Conservation (phyloP, 2,797 vertebrate genomes). For the Australoheros facetus region DNA sequence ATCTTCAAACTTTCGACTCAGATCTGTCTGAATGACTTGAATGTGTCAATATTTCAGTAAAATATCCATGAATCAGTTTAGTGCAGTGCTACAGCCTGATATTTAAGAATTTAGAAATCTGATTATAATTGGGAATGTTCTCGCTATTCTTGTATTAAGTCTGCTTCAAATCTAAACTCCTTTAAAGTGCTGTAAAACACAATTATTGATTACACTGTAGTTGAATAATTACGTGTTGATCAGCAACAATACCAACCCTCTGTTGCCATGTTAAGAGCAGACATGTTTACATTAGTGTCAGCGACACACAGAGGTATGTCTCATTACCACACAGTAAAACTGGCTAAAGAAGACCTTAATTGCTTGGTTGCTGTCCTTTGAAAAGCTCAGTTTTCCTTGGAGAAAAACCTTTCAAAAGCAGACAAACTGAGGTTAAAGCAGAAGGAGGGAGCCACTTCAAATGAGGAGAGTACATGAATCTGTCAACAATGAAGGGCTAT, state of each 20-base stretch:
- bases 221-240: not conserved
- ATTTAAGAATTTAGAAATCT: not conserved
- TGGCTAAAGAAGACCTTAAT: constrained; percentile 71
- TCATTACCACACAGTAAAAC: constrained; percentile 69
- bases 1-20: constrained; percentile 31
- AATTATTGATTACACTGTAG: not conserved
- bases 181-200: constrained; percentile 2
- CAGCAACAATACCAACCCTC: not conserved
- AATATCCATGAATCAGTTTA: not conserved
- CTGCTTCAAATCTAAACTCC: constrained; percentile 9
- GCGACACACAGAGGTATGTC: constrained; percentile 59
- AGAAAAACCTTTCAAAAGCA: constrained; percentile 59
- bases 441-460: constrained; percentile 78
- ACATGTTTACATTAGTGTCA: constrained; percentile 64
- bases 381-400: constrained; percentile 58
- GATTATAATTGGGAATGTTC: not conserved
- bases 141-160: not conserved
- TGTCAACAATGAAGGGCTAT: constrained; percentile 80
- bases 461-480: constrained; percentile 73
- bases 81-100: not conserved
- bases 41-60: not conserved
- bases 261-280: constrained; percentile 39
- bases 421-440: constrained; percentile 57
- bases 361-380: constrained; percentile 66
- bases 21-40: not conserved